Percentiles rank a stretch among this genome's conserved stretches.
These are phyloP conservation scores for Ganaspis sp. DNA, from an alignment of 1,140 invertebrate species.

Conservation along the genomic window DNA sequence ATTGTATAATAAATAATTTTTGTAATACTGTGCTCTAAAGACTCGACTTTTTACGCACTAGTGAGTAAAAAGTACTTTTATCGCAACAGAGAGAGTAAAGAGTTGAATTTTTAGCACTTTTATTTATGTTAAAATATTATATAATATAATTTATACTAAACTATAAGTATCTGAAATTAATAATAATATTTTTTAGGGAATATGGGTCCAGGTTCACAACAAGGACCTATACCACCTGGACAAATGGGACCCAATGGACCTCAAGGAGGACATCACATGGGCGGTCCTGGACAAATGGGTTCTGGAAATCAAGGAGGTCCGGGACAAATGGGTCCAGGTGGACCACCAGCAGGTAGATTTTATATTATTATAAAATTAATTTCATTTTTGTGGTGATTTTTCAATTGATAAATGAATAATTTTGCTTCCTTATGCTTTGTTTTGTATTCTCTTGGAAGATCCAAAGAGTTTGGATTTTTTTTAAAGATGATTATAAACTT, in stretches of 20 bases:
- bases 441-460: too few relatives aligned
- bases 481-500: too few relatives aligned
- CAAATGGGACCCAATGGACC: conserved; percentile 43
- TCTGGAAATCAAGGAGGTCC: conserved; percentile 23
- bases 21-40: too few relatives aligned
- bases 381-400: too few relatives aligned
- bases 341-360: conserved; percentile 34
- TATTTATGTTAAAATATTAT: background rate
- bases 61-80: too few relatives aligned
- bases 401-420: too few relatives aligned
- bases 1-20: too few relatives aligned
- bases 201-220: conserved; percentile 34
- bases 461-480: too few relatives aligned
- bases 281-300: conserved; percentile 38
- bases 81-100: too few relatives aligned
- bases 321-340: conserved; percentile 36
- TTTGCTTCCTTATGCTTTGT: background rate
- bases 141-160: background rate
- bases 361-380: background rate
- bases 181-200: conserved; percentile 3
- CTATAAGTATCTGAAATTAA: too few relatives aligned
- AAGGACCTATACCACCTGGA: conserved; percentile 39
- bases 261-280: conserved; percentile 38
- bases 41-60: too few relatives aligned
- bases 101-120: background rate